phyloP scores from a whole-genome alignment of 2,888 invertebrate species.

The Philereme transversata region DNA sequence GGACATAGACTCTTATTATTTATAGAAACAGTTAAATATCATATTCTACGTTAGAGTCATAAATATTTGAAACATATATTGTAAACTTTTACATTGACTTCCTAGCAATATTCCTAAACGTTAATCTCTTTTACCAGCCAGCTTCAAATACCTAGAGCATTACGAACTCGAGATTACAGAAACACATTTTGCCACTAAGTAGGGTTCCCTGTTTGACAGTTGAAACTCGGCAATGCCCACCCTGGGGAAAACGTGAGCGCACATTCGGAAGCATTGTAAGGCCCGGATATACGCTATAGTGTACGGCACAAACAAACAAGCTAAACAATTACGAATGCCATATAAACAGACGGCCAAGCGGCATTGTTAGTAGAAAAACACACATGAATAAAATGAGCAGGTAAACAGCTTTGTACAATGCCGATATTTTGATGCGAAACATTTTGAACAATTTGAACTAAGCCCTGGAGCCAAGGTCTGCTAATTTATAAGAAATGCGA shows the following conservation, averaged over 20 bases:
- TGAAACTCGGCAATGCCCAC: conserved; percentile 9
- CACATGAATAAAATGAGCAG: conserved; percentile 28
- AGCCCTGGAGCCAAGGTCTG: too few species aligned
- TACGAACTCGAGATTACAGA: background rate
- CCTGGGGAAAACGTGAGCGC: conserved; percentile 16
- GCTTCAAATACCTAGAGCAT: background rate
- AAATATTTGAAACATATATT: too few species aligned
- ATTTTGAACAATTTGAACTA: conserved; percentile 23
- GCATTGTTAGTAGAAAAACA: conserved; percentile 33
- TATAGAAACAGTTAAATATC: too few species aligned
- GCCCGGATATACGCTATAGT: conserved; percentile 12
- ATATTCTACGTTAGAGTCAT: too few species aligned
- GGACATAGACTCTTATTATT: too few species aligned
- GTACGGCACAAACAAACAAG: conserved; percentile 30
- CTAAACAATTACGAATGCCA: conserved; percentile 36
- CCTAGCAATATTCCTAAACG: too few species aligned
- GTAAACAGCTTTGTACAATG: conserved; percentile 20
- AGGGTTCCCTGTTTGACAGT: conserved; percentile 18
- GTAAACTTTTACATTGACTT: too few species aligned
- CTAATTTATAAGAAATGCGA: too few species aligned
- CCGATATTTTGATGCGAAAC: conserved; percentile 19
- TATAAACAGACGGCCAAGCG: conserved; percentile 34
- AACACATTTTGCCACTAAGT: background rate
- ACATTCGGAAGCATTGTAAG: conserved; percentile 25
- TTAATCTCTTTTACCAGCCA: background rate